These are phyloP conservation scores for Tyria jacobaeae DNA, from an alignment of 2,888 invertebrate species.

Conservation along the genomic window DNA sequence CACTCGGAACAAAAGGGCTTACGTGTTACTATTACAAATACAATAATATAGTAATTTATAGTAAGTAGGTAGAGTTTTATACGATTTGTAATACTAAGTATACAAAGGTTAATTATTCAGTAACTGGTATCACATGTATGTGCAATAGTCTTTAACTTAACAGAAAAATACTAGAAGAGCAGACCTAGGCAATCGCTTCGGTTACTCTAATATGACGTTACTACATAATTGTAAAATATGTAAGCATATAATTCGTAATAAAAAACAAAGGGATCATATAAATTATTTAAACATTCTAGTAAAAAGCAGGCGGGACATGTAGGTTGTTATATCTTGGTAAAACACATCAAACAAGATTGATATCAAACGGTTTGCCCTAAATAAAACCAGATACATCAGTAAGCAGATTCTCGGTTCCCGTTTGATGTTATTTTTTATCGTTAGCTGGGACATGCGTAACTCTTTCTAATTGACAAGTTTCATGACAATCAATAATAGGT, in stretches of 20 bases:
- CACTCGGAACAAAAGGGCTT: conserved; percentile 38
- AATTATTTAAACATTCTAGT: conserved; percentile 31
- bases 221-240: not conserved
- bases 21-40: conserved; percentile 26
- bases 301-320: conserved; percentile 35
- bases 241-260: not conserved
- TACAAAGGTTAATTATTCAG: conserved; percentile 9
- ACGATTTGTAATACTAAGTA: conserved; percentile 2
- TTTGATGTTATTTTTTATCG: conserved; percentile 74
- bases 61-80: conserved; percentile 10
- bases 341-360: conserved; percentile 76
- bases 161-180: not conserved
- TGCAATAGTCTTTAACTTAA: not conserved
- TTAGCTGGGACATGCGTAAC: conserved; percentile 55
- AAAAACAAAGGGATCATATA: conserved; percentile 24
- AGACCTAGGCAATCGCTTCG: not conserved
- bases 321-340: conserved; percentile 57
- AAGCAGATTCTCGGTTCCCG: conserved; percentile 62
- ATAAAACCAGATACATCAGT: conserved; percentile 72
- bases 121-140: not conserved
- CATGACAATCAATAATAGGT: conserved; percentile 51
- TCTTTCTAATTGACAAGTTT: conserved; percentile 64
- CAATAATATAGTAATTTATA: conserved; percentile 34
- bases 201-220: not conserved
- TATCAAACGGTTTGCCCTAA: conserved; percentile 76